A percentile compares a stretch with the other conserved stretches of the same genome.
Conservation (phyloP, 1,140 invertebrate species). For the Psix sp. region DNA sequence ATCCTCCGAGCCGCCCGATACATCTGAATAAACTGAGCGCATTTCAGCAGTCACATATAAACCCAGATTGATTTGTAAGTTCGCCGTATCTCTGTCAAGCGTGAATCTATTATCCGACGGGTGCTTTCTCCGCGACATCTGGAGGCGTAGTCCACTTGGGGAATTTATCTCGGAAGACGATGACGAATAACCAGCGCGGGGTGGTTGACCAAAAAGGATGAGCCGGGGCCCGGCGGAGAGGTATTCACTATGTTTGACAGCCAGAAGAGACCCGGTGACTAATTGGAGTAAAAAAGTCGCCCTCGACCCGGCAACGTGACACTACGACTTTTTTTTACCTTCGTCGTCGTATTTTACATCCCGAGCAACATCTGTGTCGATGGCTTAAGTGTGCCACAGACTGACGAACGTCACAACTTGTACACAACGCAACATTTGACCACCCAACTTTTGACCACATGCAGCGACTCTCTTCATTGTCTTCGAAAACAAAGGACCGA, state of each 20-base stretch:
- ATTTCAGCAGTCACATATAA: slow-evolving; percentile 56
- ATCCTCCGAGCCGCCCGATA: slow-evolving; percentile 12
- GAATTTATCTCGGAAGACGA: slow-evolving; percentile 60
- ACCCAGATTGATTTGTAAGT: slow-evolving; percentile 57
- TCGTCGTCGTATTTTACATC: slow-evolving; percentile 29
- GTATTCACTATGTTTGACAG: slow-evolving; percentile 72
- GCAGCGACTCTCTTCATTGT: background rate
- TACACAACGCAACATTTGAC: slow-evolving; percentile 22
- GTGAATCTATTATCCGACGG: slow-evolving; percentile 54
- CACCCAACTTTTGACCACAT: slow-evolving; percentile 36
- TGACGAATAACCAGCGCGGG: slow-evolving; percentile 59
- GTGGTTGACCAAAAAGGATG: slow-evolving; percentile 40
- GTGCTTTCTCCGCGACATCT: slow-evolving; percentile 45
- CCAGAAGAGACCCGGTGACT: slow-evolving; percentile 72
- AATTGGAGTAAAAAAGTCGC: slow-evolving; percentile 75
- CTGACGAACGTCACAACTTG: slow-evolving; percentile 38
- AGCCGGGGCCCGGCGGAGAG: slow-evolving; percentile 63
- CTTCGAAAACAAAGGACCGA: slow-evolving; percentile 7
- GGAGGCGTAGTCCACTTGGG: slow-evolving; percentile 19
- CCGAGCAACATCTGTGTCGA: slow-evolving; percentile 46
- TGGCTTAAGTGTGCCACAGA: slow-evolving; percentile 25
- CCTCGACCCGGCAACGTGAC: slow-evolving; percentile 43
- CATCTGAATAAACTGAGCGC: slow-evolving; percentile 52
- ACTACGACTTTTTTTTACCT: slow-evolving; percentile 39
- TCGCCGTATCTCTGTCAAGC: slow-evolving; percentile 60